Evolutionary conservation across 2,113 vertebrate genomes (phyloP), one percentile per base, ranked within the genome.

Genomic region (Crotalus tigris): DNA sequence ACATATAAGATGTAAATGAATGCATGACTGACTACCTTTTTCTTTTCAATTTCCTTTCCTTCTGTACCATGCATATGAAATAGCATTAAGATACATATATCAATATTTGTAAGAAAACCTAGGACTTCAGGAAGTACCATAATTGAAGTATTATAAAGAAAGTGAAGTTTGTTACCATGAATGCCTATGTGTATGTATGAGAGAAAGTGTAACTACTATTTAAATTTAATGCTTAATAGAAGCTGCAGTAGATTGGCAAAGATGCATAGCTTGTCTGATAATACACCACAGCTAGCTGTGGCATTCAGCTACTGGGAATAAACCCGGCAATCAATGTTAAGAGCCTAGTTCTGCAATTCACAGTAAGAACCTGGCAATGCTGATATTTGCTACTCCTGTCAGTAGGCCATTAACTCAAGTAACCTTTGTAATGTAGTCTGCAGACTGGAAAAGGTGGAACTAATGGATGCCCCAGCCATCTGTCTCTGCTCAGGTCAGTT

Each of bases 281-380:
- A 49, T 15, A 54, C 61, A 46, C 13, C 29, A 19, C 54, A 44
- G 46, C 55, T 90, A 86, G 46, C 46, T 53, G 19, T 85, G 88
- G 59, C 75, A 93, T 61, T 81, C 46, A 90, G 88, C 46, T 93
- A 90, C 57, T 61, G 89, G 55, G 57, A 93, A 64, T 87, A 57
- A 64, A 51, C 88, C 75, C 49, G 39, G 21, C 86, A 93, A 93
- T 93, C 92, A 90, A 64, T 93, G 88, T 89, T 64, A 93, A 90
- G 89, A 90, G 88, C 75, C 89, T 58, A 87, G 89, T 93, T 93
- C 92, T 93, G 92, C 92, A 90, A 85, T 93, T 93, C 57, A 85
- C 92, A 87, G 46, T 58, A 93, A 90, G 92, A 86, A 93, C 57
- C 85, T 93, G 89, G 89, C 81, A 86, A 54, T 54, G 89, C 92